These are phyloP conservation scores for Pimephales promelas DNA, from an alignment of 2,113 vertebrate genomes.

Conservation along the genomic window DNA sequence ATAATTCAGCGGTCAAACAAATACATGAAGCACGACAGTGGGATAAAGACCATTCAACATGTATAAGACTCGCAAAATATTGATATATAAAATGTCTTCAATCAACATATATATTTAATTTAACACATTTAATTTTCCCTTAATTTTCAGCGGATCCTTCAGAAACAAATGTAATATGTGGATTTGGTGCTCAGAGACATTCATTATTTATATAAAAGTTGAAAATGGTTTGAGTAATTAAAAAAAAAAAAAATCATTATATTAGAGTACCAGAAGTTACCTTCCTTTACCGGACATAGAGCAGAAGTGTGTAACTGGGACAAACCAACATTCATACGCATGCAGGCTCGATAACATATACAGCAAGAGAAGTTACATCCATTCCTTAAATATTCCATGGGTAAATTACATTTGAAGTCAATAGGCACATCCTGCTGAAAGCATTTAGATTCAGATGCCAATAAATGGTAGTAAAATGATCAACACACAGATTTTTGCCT, in stretches of 20 bases:
- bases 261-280: no score
- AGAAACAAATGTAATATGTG: background rate
- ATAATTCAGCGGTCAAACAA: slow-evolving; percentile 41
- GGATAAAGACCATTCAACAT: background rate
- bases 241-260: no score
- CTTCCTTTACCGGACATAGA: no score
- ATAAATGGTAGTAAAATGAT: slow-evolving; percentile 12
- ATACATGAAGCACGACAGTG: slow-evolving; percentile 3
- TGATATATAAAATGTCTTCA: no score
- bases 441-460: background rate
- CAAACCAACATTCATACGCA: background rate
- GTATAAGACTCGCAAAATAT: background rate
- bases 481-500: slow-evolving; percentile 16
- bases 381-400: background rate
- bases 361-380: background rate
- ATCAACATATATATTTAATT: no score
- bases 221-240: no score
- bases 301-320: no score
- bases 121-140: no score
- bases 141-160: background rate
- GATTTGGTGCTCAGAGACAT: background rate
- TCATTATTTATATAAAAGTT: background rate
- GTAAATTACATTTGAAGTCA: slow-evolving; percentile 25
- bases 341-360: background rate
- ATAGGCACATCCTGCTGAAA: slow-evolving; percentile 37